These are phyloP conservation scores for Neocrepidodera transversa DNA, from an alignment of 2,888 invertebrate genomes.

Conservation along the genomic window DNA sequence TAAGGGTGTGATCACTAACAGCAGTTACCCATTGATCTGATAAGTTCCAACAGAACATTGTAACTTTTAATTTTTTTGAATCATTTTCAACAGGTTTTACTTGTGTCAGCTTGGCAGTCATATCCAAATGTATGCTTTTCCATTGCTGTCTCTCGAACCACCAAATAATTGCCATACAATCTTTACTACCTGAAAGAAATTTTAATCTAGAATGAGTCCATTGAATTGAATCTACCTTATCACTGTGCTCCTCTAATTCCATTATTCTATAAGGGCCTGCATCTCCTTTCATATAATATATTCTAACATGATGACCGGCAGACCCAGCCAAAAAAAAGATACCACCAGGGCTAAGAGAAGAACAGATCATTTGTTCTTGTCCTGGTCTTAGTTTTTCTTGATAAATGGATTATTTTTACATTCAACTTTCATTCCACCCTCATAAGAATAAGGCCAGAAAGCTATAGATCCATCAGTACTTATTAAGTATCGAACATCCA, in stretches of 20 bases:
- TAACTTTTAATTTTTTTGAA: conserved; percentile 76
- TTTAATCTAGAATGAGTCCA: conserved; percentile 90
- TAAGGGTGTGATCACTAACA: conserved; percentile 82
- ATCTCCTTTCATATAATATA: conserved; percentile 82
- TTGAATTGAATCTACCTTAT: conserved; percentile 94
- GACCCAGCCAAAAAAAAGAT: conserved; percentile 92
- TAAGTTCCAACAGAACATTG: conserved; percentile 96
- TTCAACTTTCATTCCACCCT: conserved; percentile 60
- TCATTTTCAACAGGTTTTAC: conserved; percentile 50
- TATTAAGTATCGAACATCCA: conserved; percentile 83
- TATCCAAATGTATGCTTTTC: conserved; percentile 78
- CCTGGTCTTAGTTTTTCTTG: conserved; percentile 93
- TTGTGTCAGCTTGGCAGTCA: conserved; percentile 67
- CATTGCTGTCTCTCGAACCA: conserved; percentile 89
- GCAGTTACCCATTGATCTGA: conserved; percentile 91
- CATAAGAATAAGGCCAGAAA: conserved; percentile 86
- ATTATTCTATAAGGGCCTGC: conserved; percentile 79
- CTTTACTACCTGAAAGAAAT: conserved; percentile 94
- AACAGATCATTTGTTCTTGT: conserved; percentile 94
- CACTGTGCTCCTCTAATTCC: conserved; percentile 82
- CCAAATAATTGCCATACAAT: conserved; percentile 95
- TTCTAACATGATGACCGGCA: conserved; percentile 91
- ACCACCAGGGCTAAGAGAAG: conserved; percentile 87
- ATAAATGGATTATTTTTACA: conserved; percentile 82
- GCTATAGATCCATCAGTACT: conserved; percentile 97